Base-by-base conservation (phyloP, 2,888 invertebrate species). In the Cheilosia vernalis region DNA sequence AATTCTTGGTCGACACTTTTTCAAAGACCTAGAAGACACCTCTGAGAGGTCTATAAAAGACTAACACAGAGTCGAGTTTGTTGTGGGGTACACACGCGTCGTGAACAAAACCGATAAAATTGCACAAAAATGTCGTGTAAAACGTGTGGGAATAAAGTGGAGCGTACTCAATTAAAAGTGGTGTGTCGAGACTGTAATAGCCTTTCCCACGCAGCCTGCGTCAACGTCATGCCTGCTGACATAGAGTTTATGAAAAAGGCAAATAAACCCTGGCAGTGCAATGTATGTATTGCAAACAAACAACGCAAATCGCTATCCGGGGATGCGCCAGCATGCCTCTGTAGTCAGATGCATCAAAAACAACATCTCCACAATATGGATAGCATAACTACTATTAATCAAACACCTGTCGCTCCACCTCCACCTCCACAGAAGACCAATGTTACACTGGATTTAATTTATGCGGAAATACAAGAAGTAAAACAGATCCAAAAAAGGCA, bases 191-290 rank as follows among this genome's bases (percentile, higher is more conserved):
- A 37, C 4, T 64, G 64, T 37, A 64, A 51, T 37, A 24, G 51
- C 9, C 51, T 64, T 64, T 49, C 37, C 6, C 64, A 64, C 4
- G 64, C 64, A 24, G 37, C 37, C 27, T 42, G 67, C 19, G 67
- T 21, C 5, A 27, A 27, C 5, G 42, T 42, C 7, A 13, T 67
- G 27, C 55, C n/a, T 42, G 67, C 67, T 13, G 67, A 67, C 19
- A 53, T 67, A 2, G 67, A 67, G 17, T 67, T 37, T 19, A 40
- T 55, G 67, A 67, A 67, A 15, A 67, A 55, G n/a, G 55, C 27
- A 17, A 67, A 55, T 17, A 67, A 42, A 67, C 53, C 17, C 13
- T 67, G 67, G 55, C 67, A 30, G 42, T 51, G 51, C 37, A 66
- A 24, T 24, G 37, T 4, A n/a, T 66, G 51, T 66, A 2, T 4